Evolutionary conservation across 2,888 invertebrate genomes (phyloP).

Genomic region (Volucella bombylans): DNA sequence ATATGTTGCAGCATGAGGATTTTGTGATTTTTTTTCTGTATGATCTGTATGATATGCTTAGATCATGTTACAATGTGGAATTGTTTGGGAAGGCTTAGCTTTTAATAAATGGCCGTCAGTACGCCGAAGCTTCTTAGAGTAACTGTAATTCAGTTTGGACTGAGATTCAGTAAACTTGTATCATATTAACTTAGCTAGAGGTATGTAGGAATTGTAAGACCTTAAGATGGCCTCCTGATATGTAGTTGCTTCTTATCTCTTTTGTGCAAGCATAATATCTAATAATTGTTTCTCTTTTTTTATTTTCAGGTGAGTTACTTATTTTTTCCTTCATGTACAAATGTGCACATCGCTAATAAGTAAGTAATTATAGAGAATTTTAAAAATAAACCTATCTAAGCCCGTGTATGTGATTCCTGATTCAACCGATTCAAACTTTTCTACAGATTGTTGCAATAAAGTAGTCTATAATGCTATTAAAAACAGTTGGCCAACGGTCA

Average conservation of each 20-base stretch:
- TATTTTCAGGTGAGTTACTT: conserved; percentile 40
- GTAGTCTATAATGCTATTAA: too few relatives aligned
- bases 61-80: conserved; percentile 6
- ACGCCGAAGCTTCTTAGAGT: conserved; percentile 3
- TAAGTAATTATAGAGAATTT: conserved; percentile 3
- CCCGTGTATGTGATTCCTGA: too few relatives aligned
- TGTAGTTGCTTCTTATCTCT: neutral
- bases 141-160: conserved; percentile 7
- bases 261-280: neutral
- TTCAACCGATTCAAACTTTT: too few relatives aligned
- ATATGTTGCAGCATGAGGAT: neutral
- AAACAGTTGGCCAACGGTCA: too few relatives aligned
- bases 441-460: too few relatives aligned
- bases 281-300: neutral
- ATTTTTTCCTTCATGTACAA: neutral
- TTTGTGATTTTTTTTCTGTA: too few relatives aligned
- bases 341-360: neutral
- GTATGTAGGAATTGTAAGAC: neutral
- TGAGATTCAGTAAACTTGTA: conserved; percentile 17
- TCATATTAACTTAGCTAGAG: conserved; percentile 5
- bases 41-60: neutral
- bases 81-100: conserved; percentile 23
- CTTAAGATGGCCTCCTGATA: neutral
- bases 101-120: conserved; percentile 25
- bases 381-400: too few relatives aligned